Evolutionary conservation across 1,140 invertebrate genomes (phyloP).

Genomic region (Atta texana): DNA sequence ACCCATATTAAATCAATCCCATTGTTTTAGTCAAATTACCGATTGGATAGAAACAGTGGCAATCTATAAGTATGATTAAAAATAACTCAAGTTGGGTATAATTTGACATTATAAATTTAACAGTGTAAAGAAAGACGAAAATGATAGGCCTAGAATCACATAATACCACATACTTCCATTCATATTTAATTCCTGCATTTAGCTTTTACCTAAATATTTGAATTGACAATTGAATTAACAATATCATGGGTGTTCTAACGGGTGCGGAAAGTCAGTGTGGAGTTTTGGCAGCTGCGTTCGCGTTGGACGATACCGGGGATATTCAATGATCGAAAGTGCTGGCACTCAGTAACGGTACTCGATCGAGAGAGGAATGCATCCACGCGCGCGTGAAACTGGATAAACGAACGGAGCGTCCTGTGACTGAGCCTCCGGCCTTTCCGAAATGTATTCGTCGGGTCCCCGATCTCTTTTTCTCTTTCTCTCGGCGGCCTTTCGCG

Average conservation of each 20-base stretch:
- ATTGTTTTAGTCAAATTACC: too few species aligned
- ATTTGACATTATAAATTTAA: too few species aligned
- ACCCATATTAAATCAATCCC: too few species aligned
- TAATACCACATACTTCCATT: background rate
- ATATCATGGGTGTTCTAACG: background rate
- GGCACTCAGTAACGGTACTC: slow-evolving; percentile 62
- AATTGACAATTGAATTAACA: background rate
- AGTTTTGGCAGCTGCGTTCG: slow-evolving; percentile 9
- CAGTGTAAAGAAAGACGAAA: too few species aligned
- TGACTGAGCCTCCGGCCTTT: slow-evolving; percentile 25
- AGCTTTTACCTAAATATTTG: background rate
- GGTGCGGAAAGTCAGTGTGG: background rate
- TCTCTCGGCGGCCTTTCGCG: background rate
- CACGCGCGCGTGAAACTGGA: slow-evolving; percentile 13
- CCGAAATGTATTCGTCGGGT: slow-evolving; percentile 40
- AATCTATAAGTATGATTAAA: too few species aligned
- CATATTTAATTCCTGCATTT: background rate
- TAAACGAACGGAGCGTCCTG: slow-evolving; percentile 37
- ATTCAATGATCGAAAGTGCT: slow-evolving; percentile 69
- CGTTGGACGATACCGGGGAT: slow-evolving; percentile 3
- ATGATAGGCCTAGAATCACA: too few species aligned
- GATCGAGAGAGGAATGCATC: slow-evolving; percentile 51
- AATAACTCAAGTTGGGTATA: too few species aligned
- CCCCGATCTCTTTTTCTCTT: background rate
- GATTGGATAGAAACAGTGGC: too few species aligned